These are phyloP conservation scores for Brachionus plicatilis DNA, from an alignment of 1,140 invertebrate genomes.

Conservation along the genomic window DNA sequence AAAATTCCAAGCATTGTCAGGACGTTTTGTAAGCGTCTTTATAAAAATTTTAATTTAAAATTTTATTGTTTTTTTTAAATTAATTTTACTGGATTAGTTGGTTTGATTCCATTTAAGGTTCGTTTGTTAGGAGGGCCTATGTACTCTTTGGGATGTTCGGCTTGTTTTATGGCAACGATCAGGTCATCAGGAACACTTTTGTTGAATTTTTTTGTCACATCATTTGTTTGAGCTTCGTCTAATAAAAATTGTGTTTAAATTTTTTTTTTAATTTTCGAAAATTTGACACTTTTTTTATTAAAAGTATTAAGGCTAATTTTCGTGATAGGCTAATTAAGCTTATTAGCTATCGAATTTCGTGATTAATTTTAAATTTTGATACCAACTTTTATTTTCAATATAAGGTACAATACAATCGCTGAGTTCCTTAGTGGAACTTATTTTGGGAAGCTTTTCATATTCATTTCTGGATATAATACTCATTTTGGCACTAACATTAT, in stretches of 20 bases:
- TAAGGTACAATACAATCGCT: slow-evolving; percentile 29
- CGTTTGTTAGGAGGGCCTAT: slow-evolving; percentile 48
- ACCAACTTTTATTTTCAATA: slow-evolving; percentile 39
- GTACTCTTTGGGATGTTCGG: slow-evolving; percentile 46
- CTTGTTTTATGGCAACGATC: slow-evolving; percentile 51
- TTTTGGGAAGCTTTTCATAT: slow-evolving; percentile 40
- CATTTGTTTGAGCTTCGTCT: neutral
- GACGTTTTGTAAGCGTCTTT: neutral
- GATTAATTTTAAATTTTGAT: neutral
- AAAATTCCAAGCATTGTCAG: slow-evolving; percentile 53
- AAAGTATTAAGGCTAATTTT: neutral
- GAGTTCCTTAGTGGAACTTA: slow-evolving; percentile 2
- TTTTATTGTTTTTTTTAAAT: neutral
- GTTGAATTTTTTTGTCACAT: neutral
- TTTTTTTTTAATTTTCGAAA: neutral
- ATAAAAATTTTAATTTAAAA: neutral
- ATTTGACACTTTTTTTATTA: neutral
- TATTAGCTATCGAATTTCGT: neutral
- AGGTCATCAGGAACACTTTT: slow-evolving; percentile 48
- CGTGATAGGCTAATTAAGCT: neutral
- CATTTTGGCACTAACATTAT: slow-evolving; percentile 1
- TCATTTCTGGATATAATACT: neutral
- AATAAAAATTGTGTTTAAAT: neutral
- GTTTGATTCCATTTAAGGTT: slow-evolving; percentile 35
- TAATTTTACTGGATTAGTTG: neutral